Percentiles rank a stretch among this genome's conserved stretches.
Evolutionary conservation across 2,888 invertebrate species (phyloP).

Genomic region (Dione juno): DNA sequence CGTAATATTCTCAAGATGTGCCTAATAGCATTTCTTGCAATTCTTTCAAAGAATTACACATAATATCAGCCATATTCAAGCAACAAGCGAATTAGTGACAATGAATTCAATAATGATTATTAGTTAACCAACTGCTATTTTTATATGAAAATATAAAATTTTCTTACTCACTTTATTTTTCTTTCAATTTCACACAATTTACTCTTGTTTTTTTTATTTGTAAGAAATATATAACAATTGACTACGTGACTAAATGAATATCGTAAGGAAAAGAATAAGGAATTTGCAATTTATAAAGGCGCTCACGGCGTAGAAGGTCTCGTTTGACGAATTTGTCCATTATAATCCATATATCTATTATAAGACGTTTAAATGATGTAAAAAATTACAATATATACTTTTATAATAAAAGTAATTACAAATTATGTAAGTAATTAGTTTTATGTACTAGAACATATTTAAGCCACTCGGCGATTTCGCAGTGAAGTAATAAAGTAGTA

Average conservation of each 20-base stretch:
- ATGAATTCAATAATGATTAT: no score
- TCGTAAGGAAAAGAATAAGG: conserved; percentile 38
- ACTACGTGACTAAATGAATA: conserved; percentile 49
- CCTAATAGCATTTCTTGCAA: no score
- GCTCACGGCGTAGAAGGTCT: conserved; percentile 10
- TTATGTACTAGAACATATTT: not conserved
- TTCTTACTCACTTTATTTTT: no score
- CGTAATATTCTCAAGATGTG: not conserved
- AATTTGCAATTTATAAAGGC: conserved; percentile 40
- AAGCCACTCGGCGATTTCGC: not conserved
- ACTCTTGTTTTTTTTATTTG: not conserved
- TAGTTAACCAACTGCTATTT: no score
- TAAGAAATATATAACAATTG: conserved; percentile 41
- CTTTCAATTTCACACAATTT: no score
- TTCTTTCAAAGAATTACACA: no score
- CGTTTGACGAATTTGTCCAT: conserved; percentile 45
- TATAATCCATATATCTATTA: conserved; percentile 47
- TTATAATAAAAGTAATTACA: conserved; percentile 9
- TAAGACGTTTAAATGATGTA: conserved; percentile 37
- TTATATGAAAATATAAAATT: no score
- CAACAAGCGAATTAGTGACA: no score
- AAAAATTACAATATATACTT: conserved; percentile 51
- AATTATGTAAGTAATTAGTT: not conserved
- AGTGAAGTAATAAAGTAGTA: conserved; percentile 16
- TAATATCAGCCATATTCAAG: no score